These are phyloP conservation scores for Pilophorus perplexus DNA, from an alignment of 2,888 invertebrate species.

Conservation along the genomic window DNA sequence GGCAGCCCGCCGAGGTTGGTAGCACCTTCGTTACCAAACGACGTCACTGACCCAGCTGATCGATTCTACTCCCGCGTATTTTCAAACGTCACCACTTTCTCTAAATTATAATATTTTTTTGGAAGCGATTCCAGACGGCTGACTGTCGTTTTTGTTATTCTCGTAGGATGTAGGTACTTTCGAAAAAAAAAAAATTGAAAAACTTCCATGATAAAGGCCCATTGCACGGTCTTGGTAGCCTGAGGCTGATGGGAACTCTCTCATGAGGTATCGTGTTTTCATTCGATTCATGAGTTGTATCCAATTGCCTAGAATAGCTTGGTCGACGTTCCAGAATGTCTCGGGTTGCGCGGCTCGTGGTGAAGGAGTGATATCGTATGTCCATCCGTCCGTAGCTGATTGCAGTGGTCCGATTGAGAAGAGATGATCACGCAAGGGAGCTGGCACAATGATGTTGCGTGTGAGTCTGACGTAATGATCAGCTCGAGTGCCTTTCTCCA, in stretches of 20 bases:
- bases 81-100: no score
- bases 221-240: neutral
- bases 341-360: neutral
- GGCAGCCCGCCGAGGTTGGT: no score
- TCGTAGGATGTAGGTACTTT: no score
- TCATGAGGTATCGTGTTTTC: neutral
- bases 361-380: neutral
- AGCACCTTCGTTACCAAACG: no score
- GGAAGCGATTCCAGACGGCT: no score
- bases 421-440: neutral
- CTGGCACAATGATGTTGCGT: neutral
- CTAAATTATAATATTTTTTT: no score
- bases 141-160: no score
- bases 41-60: no score
- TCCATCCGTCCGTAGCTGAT: neutral
- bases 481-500: neutral
- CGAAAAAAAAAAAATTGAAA: no score
- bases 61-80: no score
- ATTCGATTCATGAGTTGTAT: neutral
- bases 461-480: neutral
- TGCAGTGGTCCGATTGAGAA: conserved; percentile 3
- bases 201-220: no score
- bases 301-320: neutral
- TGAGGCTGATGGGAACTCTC: neutral
- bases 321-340: neutral